phyloP scores from a whole-genome alignment of 1,140 invertebrate genomes.

The Sarcophaga peregrina region DNA sequence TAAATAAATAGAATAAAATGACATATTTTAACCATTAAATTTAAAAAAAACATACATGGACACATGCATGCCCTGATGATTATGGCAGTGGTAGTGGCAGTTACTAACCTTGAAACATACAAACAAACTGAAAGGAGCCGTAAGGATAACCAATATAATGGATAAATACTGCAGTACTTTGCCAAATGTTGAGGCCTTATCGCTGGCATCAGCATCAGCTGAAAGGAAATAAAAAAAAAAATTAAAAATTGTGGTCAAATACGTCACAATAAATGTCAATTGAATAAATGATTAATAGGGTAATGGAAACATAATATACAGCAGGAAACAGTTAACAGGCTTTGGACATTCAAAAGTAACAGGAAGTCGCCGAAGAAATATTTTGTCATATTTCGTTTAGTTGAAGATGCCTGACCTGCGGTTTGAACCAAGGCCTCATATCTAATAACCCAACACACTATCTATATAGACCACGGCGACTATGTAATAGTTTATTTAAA shows the following conservation, averaged over 20 bases:
- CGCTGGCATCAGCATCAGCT: constrained; percentile 75
- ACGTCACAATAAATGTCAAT: background rate
- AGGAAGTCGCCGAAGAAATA: too few relatives aligned
- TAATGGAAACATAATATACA: too few relatives aligned
- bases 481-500: too few relatives aligned
- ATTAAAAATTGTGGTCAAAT: too few relatives aligned
- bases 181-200: constrained; percentile 86
- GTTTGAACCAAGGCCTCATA: too few relatives aligned
- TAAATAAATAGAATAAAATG: background rate
- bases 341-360: too few relatives aligned
- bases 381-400: too few relatives aligned
- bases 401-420: too few relatives aligned
- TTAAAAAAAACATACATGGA: background rate
- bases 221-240: constrained; percentile 52
- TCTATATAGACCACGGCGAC: too few relatives aligned
- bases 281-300: background rate
- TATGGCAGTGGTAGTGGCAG: background rate
- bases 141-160: constrained; percentile 87
- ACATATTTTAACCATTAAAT: constrained; percentile 23
- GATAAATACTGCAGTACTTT: constrained; percentile 86
- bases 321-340: too few relatives aligned
- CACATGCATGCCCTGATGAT: too few relatives aligned
- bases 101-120: constrained; percentile 92
- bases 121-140: constrained; percentile 94
- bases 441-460: too few relatives aligned